phyloP scores from a whole-genome alignment of 2,888 invertebrate genomes.

The Argyresthia albistria region DNA sequence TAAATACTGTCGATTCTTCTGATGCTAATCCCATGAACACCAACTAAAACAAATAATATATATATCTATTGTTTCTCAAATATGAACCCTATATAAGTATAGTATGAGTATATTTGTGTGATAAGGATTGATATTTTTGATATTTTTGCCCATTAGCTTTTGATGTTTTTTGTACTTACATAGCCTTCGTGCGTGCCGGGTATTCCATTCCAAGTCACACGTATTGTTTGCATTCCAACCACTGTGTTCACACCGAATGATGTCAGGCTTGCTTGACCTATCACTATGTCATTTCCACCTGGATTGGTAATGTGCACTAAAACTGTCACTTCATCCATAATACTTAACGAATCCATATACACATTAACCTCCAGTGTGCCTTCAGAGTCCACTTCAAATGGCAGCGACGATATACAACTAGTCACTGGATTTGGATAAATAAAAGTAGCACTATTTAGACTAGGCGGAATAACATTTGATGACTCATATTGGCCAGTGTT shows the following conservation, averaged over 20 bases:
- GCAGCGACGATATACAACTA: conserved; percentile 18
- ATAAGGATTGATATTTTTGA: too few relatives aligned
- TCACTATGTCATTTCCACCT: neutral
- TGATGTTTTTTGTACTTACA: neutral
- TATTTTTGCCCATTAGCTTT: too few relatives aligned
- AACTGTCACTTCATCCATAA: neutral
- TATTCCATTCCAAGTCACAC: neutral
- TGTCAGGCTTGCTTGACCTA: neutral
- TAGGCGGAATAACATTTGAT: conserved; percentile 12
- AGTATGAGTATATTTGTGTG: neutral
- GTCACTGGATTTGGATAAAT: conserved; percentile 13
- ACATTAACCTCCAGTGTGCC: conserved; percentile 8
- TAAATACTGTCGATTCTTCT: conserved; percentile 3
- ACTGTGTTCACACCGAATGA: neutral
- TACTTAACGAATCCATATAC: conserved; percentile 4
- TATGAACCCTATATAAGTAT: neutral
- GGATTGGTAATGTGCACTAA: neutral
- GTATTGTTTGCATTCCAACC: neutral
- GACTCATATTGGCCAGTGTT: neutral
- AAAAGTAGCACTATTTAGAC: conserved; percentile 13
- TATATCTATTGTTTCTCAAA: too few relatives aligned
- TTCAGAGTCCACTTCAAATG: conserved; percentile 6
- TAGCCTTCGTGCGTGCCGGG: neutral
- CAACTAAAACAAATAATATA: neutral
- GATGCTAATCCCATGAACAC: conserved; percentile 3